A percentile compares a stretch with the other conserved stretches of the same genome.
Evolutionary conservation across 2,113 vertebrate species (phyloP).

Genomic region (Myotis lucifugus): DNA sequence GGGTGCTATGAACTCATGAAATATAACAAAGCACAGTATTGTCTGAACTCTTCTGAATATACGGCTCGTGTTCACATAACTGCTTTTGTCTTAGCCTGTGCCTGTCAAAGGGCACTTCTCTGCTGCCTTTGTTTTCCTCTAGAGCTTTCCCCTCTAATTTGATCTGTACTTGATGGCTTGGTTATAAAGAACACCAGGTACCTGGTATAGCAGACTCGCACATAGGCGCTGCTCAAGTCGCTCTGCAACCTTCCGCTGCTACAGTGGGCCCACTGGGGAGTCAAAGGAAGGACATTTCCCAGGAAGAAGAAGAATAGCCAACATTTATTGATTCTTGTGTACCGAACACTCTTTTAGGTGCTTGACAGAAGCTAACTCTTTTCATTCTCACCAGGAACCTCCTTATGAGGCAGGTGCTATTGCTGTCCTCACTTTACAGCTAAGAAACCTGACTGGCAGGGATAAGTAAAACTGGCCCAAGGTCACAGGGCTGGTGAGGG

Average conservation of each 20-base stretch:
- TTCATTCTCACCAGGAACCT: not conserved
- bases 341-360: not conserved
- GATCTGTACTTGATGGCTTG: constrained; percentile 33
- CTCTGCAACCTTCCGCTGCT: accelerated
- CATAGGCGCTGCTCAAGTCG: not conserved
- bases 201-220: not conserved
- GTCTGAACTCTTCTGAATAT: constrained; percentile 52
- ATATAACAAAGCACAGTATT: constrained; percentile 75
- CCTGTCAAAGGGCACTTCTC: constrained; percentile 38
- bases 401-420: too few relatives aligned
- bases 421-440: not conserved
- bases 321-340: not conserved
- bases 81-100: constrained; percentile 52
- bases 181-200: not conserved
- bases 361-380: not conserved
- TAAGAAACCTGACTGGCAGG: not conserved
- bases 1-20: constrained; percentile 61
- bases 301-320: not conserved
- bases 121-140: constrained; percentile 47
- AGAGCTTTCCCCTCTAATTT: constrained; percentile 21
- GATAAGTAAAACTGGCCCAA: not conserved
- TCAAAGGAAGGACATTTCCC: not conserved
- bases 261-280: not conserved
- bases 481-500: not conserved
- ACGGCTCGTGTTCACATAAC: not conserved